phyloP scores from a whole-genome alignment of 2,888 invertebrate genomes.

The Ametastegia equiseti region DNA sequence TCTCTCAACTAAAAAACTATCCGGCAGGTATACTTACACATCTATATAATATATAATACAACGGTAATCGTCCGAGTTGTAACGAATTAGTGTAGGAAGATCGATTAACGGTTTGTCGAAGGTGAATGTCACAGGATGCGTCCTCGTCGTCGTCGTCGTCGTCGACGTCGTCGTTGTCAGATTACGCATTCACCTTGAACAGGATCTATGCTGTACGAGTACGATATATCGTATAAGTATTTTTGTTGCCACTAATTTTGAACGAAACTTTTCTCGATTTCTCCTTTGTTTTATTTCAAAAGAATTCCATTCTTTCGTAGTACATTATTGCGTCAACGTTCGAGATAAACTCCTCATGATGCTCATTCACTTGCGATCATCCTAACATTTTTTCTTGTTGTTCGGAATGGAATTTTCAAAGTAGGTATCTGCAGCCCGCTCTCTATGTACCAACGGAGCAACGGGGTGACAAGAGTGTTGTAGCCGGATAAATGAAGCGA shows the following conservation, averaged over 20 bases:
- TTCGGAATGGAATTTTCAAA: too few relatives aligned
- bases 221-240: not conserved
- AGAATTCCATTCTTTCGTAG: too few relatives aligned
- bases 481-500: too few relatives aligned
- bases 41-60: not conserved
- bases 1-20: not conserved
- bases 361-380: too few relatives aligned
- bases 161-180: not conserved
- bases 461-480: too few relatives aligned
- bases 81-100: constrained; percentile 30
- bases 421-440: too few relatives aligned
- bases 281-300: too few relatives aligned
- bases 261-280: not conserved
- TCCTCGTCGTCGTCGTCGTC: not conserved
- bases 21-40: too few relatives aligned
- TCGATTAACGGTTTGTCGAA: constrained; percentile 42
- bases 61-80: constrained; percentile 15
- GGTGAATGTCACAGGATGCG: constrained; percentile 39
- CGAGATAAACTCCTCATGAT: too few relatives aligned
- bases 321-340: too few relatives aligned
- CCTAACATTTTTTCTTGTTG: too few relatives aligned
- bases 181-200: constrained; percentile 6
- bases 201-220: not conserved
- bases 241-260: not conserved
- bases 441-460: too few relatives aligned